Conservation (phyloP, 2,113 vertebrate genomes). For the Lampris megalopsis region DNA sequence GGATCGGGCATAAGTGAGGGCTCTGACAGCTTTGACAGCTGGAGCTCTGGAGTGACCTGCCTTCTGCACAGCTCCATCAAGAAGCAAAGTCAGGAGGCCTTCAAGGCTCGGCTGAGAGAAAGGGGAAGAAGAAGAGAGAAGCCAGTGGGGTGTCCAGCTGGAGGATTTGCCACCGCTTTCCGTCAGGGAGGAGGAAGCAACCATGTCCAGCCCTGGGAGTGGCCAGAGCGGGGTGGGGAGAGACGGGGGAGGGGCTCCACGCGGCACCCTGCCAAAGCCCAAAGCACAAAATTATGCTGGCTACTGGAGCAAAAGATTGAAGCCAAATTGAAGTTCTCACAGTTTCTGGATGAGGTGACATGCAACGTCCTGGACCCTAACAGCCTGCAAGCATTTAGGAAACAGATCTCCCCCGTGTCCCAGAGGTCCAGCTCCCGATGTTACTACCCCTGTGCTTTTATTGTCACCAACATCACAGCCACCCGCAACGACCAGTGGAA, state of each 20-base stretch:
- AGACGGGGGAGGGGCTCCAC: slow-evolving; percentile 65
- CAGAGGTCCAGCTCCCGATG: not conserved
- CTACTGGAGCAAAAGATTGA: slow-evolving; percentile 77
- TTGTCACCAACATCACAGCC: slow-evolving; percentile 4
- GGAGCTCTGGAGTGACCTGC: slow-evolving; percentile 60
- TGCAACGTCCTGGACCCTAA: slow-evolving; percentile 83
- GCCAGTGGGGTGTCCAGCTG: slow-evolving; percentile 2
- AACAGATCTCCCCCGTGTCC: slow-evolving; percentile 27
- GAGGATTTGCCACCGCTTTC: slow-evolving; percentile 10
- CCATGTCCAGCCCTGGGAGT: not conserved
- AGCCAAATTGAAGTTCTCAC: slow-evolving; percentile 87
- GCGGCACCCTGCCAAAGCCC: slow-evolving; percentile 6
- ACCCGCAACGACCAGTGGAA: slow-evolving; percentile 14
- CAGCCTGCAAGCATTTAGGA: slow-evolving; percentile 80
- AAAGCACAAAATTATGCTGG: slow-evolving; percentile 59
- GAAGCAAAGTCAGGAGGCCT: slow-evolving; percentile 70
- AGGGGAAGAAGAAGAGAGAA: slow-evolving; percentile 11
- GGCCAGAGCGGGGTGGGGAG: slow-evolving; percentile 20
- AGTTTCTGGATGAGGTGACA: slow-evolving; percentile 90
- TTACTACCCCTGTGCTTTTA: not conserved
- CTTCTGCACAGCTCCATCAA: slow-evolving; percentile 69
- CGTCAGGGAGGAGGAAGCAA: slow-evolving; percentile 45
- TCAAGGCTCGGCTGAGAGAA: slow-evolving; percentile 51
- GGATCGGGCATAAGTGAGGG: slow-evolving; percentile 59
- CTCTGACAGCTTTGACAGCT: slow-evolving; percentile 41